Base-by-base conservation (phyloP, 2,888 invertebrate genomes). In the Macrostomum cliftonense region DNA sequence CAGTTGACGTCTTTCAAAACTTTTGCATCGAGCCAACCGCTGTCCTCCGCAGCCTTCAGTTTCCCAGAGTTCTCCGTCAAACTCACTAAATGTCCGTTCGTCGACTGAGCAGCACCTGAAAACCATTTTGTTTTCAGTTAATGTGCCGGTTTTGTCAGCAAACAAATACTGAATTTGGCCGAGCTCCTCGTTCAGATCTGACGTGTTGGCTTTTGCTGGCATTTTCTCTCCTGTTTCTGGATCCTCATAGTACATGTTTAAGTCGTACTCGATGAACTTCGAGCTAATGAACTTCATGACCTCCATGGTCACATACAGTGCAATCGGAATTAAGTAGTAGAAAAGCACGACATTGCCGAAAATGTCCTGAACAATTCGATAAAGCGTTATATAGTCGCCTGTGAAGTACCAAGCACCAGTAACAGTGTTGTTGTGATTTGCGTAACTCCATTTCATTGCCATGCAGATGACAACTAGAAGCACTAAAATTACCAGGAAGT, bases 271-370 rank as follows among this genome's bases (percentile, higher is more conserved):
- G 63, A 86, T 80, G 65, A 80, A 85, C 54, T 67, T 56, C 4
- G 70, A 77, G 17, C 82, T 77, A 71, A 77, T 54, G 64, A 77
- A 77, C 58, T 72, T 79, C 63, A 77, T 77, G 52, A 77, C 55
- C 61, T 78, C 77, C 53, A 84, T 78, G 1, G 84, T 83, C 28
- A 85, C 83, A 61, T 85, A 85, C 48, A 86, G 71, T 4, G 85
- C 85, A 67, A 86, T 84, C 1, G 85, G 85, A 53, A 85, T 81
- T 54, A 83, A 77, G 62, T 85, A 85, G 66, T 83, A 84, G 65
- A 79, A 82, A 1, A 85, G 73, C 43, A 84, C 75, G 53, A 81
- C 67, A 64, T 83, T 85, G 0, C 79, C 78, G 40, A 83, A 73
- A 54, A 79, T 71, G 57, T 81, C 79, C 58, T 66, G 64, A 13